These are phyloP conservation scores for Listronotus bonariensis DNA, from an alignment of 1,140 invertebrate genomes.

Conservation along the genomic window DNA sequence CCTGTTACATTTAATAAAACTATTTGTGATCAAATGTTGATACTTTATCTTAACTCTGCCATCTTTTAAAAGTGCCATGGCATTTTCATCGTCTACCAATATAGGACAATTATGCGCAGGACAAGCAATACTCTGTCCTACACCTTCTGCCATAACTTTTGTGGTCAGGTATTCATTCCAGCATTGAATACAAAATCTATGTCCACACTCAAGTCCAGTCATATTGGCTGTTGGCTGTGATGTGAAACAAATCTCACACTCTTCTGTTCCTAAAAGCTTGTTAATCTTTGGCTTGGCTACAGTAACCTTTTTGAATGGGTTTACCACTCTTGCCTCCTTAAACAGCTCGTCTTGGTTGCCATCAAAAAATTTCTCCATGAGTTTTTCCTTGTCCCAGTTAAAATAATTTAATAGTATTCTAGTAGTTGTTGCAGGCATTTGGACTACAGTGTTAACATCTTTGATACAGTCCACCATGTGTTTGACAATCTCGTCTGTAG, in stretches of 20 bases:
- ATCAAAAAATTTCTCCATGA: constrained; percentile 72
- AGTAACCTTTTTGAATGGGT: constrained; percentile 60
- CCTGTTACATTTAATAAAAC: constrained; percentile 77
- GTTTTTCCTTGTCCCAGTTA: constrained; percentile 76
- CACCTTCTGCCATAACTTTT: constrained; percentile 74
- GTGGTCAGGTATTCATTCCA: constrained; percentile 74
- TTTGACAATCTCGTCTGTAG: constrained; percentile 69
- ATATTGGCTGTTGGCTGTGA: constrained; percentile 60
- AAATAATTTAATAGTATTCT: constrained; percentile 72
- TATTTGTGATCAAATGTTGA: constrained; percentile 76
- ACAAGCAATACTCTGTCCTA: constrained; percentile 70
- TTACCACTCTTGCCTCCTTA: constrained; percentile 68
- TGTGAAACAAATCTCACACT: constrained; percentile 93
- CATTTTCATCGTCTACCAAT: constrained; percentile 71
- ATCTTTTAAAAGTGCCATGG: constrained; percentile 69
- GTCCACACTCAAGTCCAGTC: constrained; percentile 73
- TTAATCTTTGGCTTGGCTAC: constrained; percentile 46
- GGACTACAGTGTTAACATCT: constrained; percentile 64
- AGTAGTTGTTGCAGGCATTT: constrained; percentile 64
- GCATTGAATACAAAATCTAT: constrained; percentile 70
- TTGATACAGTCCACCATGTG: constrained; percentile 72
- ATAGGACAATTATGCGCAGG: constrained; percentile 64
- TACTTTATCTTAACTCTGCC: constrained; percentile 70
- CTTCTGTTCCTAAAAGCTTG: constrained; percentile 64
- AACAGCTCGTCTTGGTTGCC: constrained; percentile 70